Evolutionary conservation across 1,140 invertebrate genomes (phyloP).

Genomic region (Drosophila carrolli): DNA sequence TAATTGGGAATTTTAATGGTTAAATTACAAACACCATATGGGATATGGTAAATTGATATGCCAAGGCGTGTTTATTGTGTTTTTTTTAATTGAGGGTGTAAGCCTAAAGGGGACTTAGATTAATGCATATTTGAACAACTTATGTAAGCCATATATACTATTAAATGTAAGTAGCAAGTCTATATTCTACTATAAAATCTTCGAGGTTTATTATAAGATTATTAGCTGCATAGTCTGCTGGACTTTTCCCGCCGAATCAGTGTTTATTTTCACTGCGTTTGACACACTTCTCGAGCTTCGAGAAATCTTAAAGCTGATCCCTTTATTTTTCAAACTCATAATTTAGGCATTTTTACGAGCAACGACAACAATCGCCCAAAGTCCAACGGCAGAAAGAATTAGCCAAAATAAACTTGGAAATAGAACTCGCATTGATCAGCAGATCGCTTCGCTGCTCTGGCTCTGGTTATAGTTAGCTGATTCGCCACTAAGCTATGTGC

Average conservation of each 20-base stretch:
- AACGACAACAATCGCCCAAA: constrained; percentile 54
- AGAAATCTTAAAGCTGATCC: constrained; percentile 1
- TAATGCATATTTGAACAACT: not conserved
- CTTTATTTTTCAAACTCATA: constrained; percentile 43
- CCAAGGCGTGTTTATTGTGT: not conserved
- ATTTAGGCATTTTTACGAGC: constrained; percentile 61
- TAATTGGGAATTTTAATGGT: constrained; percentile 36
- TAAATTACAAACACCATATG: constrained; percentile 7
- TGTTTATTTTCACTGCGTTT: constrained; percentile 19
- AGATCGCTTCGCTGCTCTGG: constrained; percentile 25
- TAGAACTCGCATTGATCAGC: constrained; percentile 38
- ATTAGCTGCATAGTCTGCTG: not conserved
- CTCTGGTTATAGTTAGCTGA: constrained; percentile 38
- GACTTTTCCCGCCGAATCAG: not conserved
- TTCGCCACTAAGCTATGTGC: constrained; percentile 65
- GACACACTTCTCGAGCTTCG: constrained; percentile 21
- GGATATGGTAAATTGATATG: constrained; percentile 9
- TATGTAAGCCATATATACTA: not conserved
- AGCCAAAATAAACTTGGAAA: constrained; percentile 72
- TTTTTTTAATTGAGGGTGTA: not conserved
- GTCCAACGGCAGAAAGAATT: constrained; percentile 32
- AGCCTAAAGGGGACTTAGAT: too few relatives aligned
- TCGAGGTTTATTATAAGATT: not conserved
- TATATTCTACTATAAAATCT: not conserved
- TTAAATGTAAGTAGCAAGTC: too few relatives aligned